Evolutionary conservation across 2,113 vertebrate species (phyloP).

Genomic region (Ochotona curzoniae): DNA sequence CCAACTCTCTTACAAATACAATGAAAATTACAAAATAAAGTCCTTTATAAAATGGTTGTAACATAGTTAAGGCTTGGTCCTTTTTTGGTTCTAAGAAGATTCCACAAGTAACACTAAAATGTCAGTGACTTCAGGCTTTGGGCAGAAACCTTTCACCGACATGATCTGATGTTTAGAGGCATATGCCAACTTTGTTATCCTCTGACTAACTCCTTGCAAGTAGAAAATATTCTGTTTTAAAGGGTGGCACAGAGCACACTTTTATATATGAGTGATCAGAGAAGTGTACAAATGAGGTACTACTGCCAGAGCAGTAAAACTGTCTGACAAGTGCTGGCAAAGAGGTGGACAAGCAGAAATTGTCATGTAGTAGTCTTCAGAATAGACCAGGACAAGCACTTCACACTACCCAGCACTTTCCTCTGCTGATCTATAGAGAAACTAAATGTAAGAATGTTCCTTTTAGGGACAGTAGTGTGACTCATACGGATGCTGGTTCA

Average conservation of each 20-base stretch:
- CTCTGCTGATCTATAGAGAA: neutral
- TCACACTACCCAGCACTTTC: neutral
- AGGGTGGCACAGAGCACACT: neutral
- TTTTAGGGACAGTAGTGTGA: too few species aligned
- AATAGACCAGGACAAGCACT: neutral
- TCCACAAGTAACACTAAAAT: neutral
- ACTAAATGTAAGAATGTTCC: neutral
- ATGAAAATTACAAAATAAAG: too few species aligned
- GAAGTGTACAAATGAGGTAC: neutral
- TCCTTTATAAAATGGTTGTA: neutral
- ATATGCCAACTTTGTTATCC: neutral
- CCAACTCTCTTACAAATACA: too few species aligned
- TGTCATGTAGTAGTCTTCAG: neutral
- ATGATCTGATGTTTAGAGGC: neutral
- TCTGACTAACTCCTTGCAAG: neutral
- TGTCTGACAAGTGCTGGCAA: neutral
- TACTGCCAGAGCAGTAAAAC: neutral
- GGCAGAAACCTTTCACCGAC: neutral
- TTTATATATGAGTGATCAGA: neutral
- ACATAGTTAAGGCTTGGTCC: neutral
- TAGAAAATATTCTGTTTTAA: slow-evolving; percentile 4
- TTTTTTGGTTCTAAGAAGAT: neutral
- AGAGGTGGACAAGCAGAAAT: neutral
- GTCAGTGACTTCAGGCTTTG: neutral
- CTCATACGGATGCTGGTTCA: too few species aligned